Evolutionary conservation across 2,888 invertebrate species (phyloP).

Genomic region (Melanostoma scalare): DNA sequence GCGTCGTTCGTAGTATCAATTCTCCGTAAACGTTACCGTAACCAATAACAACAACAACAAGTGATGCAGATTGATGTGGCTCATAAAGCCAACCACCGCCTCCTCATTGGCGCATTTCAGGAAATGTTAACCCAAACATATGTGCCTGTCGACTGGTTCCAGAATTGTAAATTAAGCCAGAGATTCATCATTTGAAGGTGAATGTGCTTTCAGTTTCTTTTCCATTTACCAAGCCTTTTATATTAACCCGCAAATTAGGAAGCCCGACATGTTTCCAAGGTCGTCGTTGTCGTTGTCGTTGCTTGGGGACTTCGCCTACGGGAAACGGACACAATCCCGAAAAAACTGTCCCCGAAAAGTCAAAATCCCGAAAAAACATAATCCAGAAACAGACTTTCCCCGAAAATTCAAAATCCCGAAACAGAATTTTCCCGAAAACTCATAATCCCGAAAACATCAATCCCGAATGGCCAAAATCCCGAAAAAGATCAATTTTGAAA

Average conservation of each 20-base stretch:
- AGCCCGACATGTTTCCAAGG: constrained; percentile 56
- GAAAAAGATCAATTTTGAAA: too few relatives aligned
- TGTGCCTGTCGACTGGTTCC: constrained; percentile 63
- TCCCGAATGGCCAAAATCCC: too few relatives aligned
- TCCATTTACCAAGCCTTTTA: neutral
- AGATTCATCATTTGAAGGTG: constrained; percentile 67
- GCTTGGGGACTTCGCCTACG: too few relatives aligned
- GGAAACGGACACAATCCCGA: too few relatives aligned
- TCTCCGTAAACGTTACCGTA: neutral
- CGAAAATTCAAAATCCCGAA: too few relatives aligned
- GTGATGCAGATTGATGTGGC: constrained; percentile 67
- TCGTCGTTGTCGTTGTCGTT: constrained; percentile 18
- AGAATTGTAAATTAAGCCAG: constrained; percentile 58
- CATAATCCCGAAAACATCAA: too few relatives aligned
- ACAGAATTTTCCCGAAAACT: too few relatives aligned
- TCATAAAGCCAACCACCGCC: constrained; percentile 61
- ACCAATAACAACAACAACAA: constrained; percentile 26
- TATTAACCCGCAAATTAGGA: constrained; percentile 30
- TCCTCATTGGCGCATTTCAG: constrained; percentile 61
- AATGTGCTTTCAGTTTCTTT: constrained; percentile 36
- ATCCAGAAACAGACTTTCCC: too few relatives aligned
- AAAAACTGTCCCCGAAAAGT: too few relatives aligned
- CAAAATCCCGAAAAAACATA: too few relatives aligned
- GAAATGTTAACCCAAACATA: constrained; percentile 68
- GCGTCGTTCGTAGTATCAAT: constrained; percentile 49